Percentiles rank a stretch among this genome's conserved stretches.
phyloP scores from a whole-genome alignment of 2,113 vertebrate species.

The Aegithalos caudatus region DNA sequence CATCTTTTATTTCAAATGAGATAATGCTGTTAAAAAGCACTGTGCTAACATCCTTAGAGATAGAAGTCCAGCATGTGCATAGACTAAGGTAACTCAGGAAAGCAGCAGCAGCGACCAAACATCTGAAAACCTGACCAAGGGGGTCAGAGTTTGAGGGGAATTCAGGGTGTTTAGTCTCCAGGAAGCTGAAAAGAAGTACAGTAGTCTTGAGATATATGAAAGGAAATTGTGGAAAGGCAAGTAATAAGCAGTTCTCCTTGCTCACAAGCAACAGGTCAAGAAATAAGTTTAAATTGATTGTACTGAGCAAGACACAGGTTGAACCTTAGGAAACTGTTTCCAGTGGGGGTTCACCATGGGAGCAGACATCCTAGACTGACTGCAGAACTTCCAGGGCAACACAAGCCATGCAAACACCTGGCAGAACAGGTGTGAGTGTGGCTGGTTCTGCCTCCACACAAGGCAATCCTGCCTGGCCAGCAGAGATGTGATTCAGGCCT shows the following conservation, averaged over 20 bases:
- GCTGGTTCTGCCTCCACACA: background rate
- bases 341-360: background rate
- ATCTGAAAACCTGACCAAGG: background rate
- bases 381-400: background rate
- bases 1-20: background rate
- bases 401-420: background rate
- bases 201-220: background rate
- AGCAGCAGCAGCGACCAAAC: background rate
- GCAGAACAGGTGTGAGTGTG: background rate
- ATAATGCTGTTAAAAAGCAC: background rate
- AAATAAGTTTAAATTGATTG: background rate
- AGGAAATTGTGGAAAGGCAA: background rate
- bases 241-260: background rate
- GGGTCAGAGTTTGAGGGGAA: background rate
- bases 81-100: background rate
- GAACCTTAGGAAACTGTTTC: background rate
- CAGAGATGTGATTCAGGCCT: background rate
- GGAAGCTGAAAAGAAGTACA: background rate
- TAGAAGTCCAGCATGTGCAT: background rate
- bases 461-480: background rate
- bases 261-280: background rate
- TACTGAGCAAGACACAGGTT: background rate
- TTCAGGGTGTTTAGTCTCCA: background rate
- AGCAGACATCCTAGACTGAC: background rate
- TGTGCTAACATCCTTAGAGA: background rate